Percentiles rank a stretch among this genome's conserved stretches.
Conservation (phyloP, 2,888 invertebrate species). For the Steinernema carpocapsae region DNA sequence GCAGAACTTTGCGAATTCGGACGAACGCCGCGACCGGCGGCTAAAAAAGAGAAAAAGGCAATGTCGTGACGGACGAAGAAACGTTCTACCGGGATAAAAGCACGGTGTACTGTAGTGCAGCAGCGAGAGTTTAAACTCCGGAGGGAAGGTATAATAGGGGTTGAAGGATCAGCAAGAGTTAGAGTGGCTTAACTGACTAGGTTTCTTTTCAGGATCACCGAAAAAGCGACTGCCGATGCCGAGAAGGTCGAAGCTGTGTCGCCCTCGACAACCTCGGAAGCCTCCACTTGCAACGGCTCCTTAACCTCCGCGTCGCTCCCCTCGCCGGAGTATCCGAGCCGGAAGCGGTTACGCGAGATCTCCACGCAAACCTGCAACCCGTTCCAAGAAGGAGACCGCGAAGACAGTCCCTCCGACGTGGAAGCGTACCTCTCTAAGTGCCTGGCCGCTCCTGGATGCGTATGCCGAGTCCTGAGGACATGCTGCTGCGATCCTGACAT, state of each 20-base stretch:
- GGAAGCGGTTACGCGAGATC: conserved; percentile 14
- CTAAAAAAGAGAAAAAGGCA: neutral
- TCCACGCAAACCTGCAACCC: conserved; percentile 1
- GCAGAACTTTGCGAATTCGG: neutral
- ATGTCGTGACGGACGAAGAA: neutral
- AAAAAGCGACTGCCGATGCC: conserved; percentile 2
- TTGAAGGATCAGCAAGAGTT: neutral
- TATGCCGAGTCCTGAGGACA: conserved; percentile 59
- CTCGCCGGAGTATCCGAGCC: neutral
- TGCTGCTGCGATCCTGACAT: conserved; percentile 57
- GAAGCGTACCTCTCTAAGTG: conserved; percentile 45
- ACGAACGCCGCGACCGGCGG: neutral
- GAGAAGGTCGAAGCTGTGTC: neutral
- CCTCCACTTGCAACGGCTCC: neutral
- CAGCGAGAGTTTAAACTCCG: too few species aligned
- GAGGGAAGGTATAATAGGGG: too few species aligned
- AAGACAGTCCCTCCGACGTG: conserved; percentile 1
- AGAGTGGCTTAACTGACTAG: neutral
- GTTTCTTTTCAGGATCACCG: conserved; percentile 5
- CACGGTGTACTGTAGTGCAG: too few species aligned
- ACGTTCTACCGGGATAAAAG: neutral
- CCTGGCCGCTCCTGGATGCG: conserved; percentile 48
- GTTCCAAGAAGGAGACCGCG: neutral
- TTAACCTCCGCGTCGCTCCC: neutral
- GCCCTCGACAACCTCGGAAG: neutral